Conservation (phyloP, 2,888 invertebrate species). For the Athalia rosae region DNA sequence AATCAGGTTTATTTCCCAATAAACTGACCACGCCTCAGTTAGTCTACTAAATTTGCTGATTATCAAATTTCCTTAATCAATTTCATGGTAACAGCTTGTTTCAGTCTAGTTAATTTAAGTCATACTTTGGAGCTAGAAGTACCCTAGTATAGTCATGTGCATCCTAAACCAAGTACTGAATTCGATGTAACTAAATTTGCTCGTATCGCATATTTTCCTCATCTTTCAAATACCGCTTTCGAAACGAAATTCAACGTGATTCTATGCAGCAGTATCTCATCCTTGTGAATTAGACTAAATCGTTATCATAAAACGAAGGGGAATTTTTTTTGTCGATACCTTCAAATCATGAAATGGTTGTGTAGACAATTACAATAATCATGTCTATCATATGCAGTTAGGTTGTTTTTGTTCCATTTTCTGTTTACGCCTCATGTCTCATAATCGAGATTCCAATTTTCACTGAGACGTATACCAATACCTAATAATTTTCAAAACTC, state of each 20-base stretch:
- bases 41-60: no score
- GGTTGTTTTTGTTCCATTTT: constrained; percentile 4
- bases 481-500: constrained; percentile 24
- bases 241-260: not conserved
- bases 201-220: constrained; percentile 44
- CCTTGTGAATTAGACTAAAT: not conserved
- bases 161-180: constrained; percentile 58
- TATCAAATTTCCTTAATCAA: no score
- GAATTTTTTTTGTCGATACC: not conserved
- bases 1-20: no score
- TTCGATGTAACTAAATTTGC: constrained; percentile 54
- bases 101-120: constrained; percentile 44
- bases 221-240: not conserved
- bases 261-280: not conserved
- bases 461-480: not conserved
- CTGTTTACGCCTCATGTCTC: constrained; percentile 5
- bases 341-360: constrained; percentile 5
- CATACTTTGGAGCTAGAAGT: not conserved
- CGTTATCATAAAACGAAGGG: not conserved
- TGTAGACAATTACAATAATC: constrained; percentile 1
- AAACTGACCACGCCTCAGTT: no score
- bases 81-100: not conserved
- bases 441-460: not conserved
- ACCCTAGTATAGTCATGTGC: constrained; percentile 1
- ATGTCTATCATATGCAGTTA: constrained; percentile 7